These are phyloP conservation scores for Poecile montanus DNA, from an alignment of 2,797 vertebrate genomes.

Conservation along the genomic window DNA sequence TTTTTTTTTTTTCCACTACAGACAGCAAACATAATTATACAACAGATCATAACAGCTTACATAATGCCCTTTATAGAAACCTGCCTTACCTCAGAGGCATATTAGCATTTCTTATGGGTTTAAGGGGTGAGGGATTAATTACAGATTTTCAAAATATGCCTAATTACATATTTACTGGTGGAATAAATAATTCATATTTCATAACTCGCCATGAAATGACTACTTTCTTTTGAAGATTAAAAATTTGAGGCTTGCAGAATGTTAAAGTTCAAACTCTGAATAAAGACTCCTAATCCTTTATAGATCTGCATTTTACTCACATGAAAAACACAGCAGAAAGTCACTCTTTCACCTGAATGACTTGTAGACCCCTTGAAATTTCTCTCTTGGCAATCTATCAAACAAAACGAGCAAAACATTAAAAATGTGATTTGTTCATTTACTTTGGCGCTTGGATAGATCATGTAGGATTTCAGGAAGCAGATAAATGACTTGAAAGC, in stretches of 20 bases:
- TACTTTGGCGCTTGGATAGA: constrained; percentile 9
- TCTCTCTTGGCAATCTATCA: constrained; percentile 56
- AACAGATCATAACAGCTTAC: constrained; percentile 64
- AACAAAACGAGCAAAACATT: neutral
- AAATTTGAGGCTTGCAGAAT: constrained; percentile 48
- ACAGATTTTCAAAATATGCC: constrained; percentile 65
- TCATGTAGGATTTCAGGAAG: neutral
- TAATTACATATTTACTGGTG: constrained; percentile 67
- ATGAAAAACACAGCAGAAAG: constrained; percentile 51
- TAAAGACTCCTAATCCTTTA: constrained; percentile 59
- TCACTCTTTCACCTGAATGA: constrained; percentile 26
- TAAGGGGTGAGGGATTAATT: constrained; percentile 71
- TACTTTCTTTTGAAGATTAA: constrained; percentile 69
- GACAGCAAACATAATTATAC: constrained; percentile 66
- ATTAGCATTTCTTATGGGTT: constrained; percentile 73
- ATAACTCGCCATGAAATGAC: constrained; percentile 61
- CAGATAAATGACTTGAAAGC: neutral
- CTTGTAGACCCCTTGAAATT: constrained; percentile 36
- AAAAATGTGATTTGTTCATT: constrained; percentile 33
- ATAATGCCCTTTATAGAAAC: constrained; percentile 60
- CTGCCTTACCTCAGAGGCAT: constrained; percentile 64
- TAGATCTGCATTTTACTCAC: constrained; percentile 29
- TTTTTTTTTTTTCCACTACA: constrained; percentile 46
- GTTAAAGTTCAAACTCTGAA: constrained; percentile 66
- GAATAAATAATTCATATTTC: constrained; percentile 73